Evolutionary conservation across 2,797 vertebrate species (phyloP), one percentile per base, ranked within the genome.

Genomic region (Pipistrellus nathusii): DNA sequence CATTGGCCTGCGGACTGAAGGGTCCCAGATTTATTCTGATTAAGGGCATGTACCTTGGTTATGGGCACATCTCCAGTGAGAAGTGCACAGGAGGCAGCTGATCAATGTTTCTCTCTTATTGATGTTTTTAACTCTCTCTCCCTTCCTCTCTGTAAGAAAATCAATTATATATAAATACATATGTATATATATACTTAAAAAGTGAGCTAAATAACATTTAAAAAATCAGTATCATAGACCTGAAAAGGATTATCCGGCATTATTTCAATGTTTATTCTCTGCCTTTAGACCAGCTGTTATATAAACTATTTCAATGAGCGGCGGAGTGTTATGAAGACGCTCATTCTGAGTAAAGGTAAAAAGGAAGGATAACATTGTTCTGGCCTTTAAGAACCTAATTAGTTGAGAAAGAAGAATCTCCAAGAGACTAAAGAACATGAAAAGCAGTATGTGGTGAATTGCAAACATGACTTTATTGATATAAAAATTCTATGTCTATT

Each of bases 321-420:
- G 4, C 32, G 44, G 13, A 17, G 25, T n/a, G 38, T 81, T 44
- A 30, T 59, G 21, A 80, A 59, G 38, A 30, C 41, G 77, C 15
- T 80, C 77, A 48, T 72, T 81, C 71, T 73, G 32, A 75, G 27
- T 57, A n/a, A 78, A 25, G 14, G 23, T 91, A 72, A 71, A 80
- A 81, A 84, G 23, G 64, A 69, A 85, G 12, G 62, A 3, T 53
- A 88, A 72, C 38, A 35, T 32, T 78, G 27, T 46, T 80, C 7
- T 73, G 48, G 23, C 9, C 23, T 81, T 92, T n/a, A 84, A 53
- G 25, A 27, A 53, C 4, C 13, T 38, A 76, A 81, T 64, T 32
- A 81, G 89, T 75, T 51, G 66, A 90, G 30, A 80, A 92, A 41
- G 62, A 82, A 82, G 9, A 81, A 44, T n/a, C 30, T 72, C 44